These are phyloP conservation scores for Octomys mimax DNA, from an alignment of 2,797 vertebrate genomes.

Conservation along the genomic window DNA sequence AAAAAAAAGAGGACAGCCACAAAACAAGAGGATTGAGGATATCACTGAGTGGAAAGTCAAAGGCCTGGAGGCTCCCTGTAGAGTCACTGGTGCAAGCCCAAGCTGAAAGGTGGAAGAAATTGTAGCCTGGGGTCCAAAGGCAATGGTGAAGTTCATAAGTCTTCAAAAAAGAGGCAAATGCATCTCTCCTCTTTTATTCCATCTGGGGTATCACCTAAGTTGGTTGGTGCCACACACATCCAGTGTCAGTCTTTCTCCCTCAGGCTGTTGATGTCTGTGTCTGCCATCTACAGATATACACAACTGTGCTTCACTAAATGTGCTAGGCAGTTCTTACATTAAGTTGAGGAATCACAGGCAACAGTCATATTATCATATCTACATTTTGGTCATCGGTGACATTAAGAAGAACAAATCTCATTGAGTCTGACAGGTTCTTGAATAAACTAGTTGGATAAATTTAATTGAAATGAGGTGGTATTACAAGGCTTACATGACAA, in stretches of 20 bases:
- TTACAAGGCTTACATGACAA: constrained; percentile 57
- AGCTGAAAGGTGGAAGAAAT: background rate
- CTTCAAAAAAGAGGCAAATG: background rate
- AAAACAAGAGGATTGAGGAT: background rate
- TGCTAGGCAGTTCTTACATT: background rate
- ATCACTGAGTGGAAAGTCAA: background rate
- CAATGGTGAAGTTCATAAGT: background rate
- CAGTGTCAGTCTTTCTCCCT: background rate
- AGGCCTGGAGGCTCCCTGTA: background rate
- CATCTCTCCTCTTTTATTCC: background rate
- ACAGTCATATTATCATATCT: background rate
- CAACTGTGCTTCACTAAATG: background rate
- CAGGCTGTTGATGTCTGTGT: background rate
- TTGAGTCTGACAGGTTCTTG: constrained; percentile 62
- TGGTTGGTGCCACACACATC: background rate
- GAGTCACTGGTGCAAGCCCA: background rate
- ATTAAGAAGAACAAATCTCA: constrained; percentile 21
- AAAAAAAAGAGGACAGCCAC: background rate
- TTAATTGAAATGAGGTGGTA: constrained; percentile 22
- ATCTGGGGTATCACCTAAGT: background rate
- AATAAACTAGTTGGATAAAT: constrained; percentile 68
- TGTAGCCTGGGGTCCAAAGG: background rate
- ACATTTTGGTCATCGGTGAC: background rate
- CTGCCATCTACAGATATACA: background rate
- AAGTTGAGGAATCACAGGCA: background rate